A percentile compares a stretch with the other conserved stretches of the same genome.
phyloP scores from a whole-genome alignment of 2,113 vertebrate species.

The Ornithorhynchus anatinus region DNA sequence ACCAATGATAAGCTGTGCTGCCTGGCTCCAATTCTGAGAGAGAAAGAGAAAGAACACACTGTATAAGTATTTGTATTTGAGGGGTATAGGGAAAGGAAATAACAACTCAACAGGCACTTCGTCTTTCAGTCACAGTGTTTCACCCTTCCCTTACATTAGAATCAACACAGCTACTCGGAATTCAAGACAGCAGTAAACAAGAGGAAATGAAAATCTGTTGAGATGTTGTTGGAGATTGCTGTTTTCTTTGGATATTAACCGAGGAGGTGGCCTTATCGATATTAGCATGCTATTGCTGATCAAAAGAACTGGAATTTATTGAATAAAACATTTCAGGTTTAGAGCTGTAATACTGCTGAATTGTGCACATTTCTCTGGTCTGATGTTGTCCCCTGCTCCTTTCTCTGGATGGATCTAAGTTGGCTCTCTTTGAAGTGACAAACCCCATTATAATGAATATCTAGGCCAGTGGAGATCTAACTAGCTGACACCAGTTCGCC shows the following conservation, averaged over 20 bases:
- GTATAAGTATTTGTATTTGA: background rate
- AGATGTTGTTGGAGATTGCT: background rate
- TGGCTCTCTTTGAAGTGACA: background rate
- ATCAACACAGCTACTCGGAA: background rate
- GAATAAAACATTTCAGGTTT: background rate
- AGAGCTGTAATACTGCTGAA: background rate
- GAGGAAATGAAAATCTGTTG: conserved; percentile 34
- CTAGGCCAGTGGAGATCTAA: background rate
- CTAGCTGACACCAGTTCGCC: background rate
- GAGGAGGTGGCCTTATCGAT: background rate
- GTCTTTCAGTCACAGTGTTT: conserved; percentile 30
- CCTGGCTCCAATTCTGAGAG: background rate
- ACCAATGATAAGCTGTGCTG: background rate
- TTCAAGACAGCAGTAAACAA: conserved; percentile 39
- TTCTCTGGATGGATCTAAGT: fast-evolving
- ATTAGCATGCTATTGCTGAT: fast-evolving
- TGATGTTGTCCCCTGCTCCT: background rate
- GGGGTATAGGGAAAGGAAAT: conserved; percentile 60
- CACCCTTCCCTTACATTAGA: conserved; percentile 54
- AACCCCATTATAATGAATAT: background rate
- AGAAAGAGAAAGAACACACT: background rate
- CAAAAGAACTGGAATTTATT: background rate
- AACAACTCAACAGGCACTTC: background rate
- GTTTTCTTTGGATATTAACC: background rate
- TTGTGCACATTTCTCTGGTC: background rate